Evolutionary conservation across 2,113 vertebrate genomes (phyloP), one percentile per base, ranked within the genome.

Genomic region (Apus apus): DNA sequence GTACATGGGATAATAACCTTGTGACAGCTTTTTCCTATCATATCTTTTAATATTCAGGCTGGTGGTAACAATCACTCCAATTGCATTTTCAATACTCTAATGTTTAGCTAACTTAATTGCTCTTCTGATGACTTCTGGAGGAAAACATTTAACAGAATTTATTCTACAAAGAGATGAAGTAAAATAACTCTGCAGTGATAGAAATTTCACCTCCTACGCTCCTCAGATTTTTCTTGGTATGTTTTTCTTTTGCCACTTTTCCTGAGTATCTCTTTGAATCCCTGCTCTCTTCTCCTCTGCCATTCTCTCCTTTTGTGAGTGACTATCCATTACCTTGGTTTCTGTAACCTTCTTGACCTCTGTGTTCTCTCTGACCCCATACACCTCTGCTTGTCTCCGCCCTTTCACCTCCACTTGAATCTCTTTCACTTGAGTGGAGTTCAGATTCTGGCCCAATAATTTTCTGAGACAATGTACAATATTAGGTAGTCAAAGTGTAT

Each of bases 111-210:
- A 90, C 22, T 82, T 90, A 90, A 90, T 64, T 79, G 53, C 17
- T 67, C 19, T 82, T 78, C 77, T 60, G 20, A 36, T 65, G 66
- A 75, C 62, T 82, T 85, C 62, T 48, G 62, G 57, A 60, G 25
- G 62, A 95, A 93, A 96, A 92, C 5, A 83, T 34, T 92, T 65
- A 73, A 61, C 12, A 62, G 46, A 53, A 90, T 74, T 92, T 51
- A 3, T 36, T 89, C 72, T 30, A 76, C 64, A 54, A 75, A 87
- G 46, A 77, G 29, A 26, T 80, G 2, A 81, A 62, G 46, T 43
- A 90, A 88, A 85, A 61, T 58, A 91, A 62, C 38, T 32, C 20
- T 1, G 1, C 22, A n/a, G 46, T 34, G 51, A 80, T 5, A 86
- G 56, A 83, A 83, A 83, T 62, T 54, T 88, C 43, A 54, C 46